These are phyloP conservation scores for Callocephalon fimbriatum DNA, from an alignment of 2,113 vertebrate species.

Conservation along the genomic window DNA sequence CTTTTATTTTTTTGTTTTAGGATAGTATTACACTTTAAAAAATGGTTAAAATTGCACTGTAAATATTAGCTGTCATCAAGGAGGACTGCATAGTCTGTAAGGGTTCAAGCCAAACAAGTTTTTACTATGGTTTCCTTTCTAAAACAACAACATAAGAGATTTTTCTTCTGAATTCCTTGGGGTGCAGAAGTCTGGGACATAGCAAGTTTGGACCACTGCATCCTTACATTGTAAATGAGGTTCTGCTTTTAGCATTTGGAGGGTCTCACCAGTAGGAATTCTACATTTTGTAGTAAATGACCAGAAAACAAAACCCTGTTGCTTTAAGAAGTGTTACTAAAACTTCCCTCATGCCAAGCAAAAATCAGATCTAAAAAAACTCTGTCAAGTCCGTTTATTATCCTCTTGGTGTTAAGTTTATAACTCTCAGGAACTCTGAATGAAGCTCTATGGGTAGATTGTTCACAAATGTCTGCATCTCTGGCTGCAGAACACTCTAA, in stretches of 20 bases:
- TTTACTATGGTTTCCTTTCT: background rate
- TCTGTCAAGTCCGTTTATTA: background rate
- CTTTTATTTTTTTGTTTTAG: no score
- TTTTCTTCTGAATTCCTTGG: background rate
- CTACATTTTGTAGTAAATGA: background rate
- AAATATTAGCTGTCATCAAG: background rate
- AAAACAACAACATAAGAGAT: background rate
- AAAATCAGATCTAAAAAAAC: background rate
- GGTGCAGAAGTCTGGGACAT: background rate
- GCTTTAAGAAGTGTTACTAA: background rate
- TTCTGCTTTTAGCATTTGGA: background rate
- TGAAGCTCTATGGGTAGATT: background rate
- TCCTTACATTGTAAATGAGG: background rate
- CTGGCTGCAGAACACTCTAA: background rate
- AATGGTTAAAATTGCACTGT: background rate
- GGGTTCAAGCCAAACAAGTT: background rate
- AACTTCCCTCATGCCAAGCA: background rate
- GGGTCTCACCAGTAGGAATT: background rate
- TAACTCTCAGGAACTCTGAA: background rate
- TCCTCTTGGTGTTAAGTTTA: background rate
- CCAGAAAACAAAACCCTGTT: background rate
- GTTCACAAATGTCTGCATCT: background rate
- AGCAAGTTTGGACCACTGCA: background rate
- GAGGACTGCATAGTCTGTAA: background rate
- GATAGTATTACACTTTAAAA: background rate